phyloP scores from a whole-genome alignment of 92 coral and sea anemone species.

The Porites lobata region DNA sequence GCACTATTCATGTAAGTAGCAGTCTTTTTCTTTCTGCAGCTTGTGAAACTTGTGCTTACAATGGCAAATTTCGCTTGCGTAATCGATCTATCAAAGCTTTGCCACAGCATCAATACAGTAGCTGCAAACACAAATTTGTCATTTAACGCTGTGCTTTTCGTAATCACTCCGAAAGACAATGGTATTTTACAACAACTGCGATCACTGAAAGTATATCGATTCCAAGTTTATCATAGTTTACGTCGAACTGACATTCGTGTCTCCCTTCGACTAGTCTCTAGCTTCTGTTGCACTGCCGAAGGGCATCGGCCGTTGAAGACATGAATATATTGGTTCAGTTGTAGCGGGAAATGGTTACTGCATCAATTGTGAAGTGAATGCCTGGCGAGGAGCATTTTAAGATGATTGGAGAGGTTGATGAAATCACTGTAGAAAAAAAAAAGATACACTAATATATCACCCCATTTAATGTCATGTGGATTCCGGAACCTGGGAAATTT shows the following conservation, averaged over 20 bases:
- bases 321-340: slow-evolving; percentile 7
- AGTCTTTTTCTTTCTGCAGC: too few species aligned
- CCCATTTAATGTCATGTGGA: neutral
- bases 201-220: neutral
- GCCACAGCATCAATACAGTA: too few species aligned
- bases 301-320: slow-evolving; percentile 24
- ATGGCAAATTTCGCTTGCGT: too few species aligned
- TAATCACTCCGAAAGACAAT: slow-evolving; percentile 7
- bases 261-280: neutral
- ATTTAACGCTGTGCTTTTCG: neutral
- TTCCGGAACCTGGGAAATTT: too few species aligned
- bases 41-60: too few species aligned
- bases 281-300: slow-evolving; percentile 33
- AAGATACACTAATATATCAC: neutral
- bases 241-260: slow-evolving; percentile 31
- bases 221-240: slow-evolving; percentile 5
- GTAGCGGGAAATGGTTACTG: slow-evolving; percentile 10
- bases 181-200: slow-evolving; percentile 34
- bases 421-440: slow-evolving; percentile 18
- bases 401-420: slow-evolving; percentile 44
- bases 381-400: slow-evolving; percentile 36
- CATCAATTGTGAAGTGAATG: slow-evolving; percentile 29
- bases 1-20: too few species aligned
- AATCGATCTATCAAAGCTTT: too few species aligned
- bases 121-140: too few species aligned